Evolutionary conservation across 2,888 invertebrate species (phyloP), one percentile per base, ranked within the genome.

Genomic region (Drosophila pullipes): DNA sequence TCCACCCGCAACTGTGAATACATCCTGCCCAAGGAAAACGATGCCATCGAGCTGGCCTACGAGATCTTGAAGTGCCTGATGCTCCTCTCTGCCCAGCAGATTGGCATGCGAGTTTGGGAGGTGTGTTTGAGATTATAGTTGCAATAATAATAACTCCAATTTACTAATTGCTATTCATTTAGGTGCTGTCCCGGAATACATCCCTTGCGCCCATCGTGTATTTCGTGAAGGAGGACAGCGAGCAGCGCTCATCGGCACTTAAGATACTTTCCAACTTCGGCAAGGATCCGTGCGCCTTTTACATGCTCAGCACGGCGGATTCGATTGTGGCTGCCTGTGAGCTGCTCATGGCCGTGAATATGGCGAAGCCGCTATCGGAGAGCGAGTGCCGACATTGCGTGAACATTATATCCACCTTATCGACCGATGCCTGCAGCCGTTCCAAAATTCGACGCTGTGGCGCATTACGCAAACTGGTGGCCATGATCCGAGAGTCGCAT

Each of bases 381-480:
- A 89, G 91, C 28, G 94, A 94, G 69, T 82, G 81, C 41, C 83
- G 92, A 7, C 89, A 93, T 73, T 93, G 93, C 65, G 91, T 94
- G 13, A 92, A 91, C 57, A 91, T 93, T 4, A 92, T 94, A 59
- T 92, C 91, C 33, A 89, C 92, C n/a, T 67, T 93, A 22, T 92
- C 93, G 0, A 89, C 90, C 0, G 93, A 93, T 81, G 92, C 93
- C 1, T 93, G 93, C 61, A 93, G 93, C 74, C 91, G 94, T 3
- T 92, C 93, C 2, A 94, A 94, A 78, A 93, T 94, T 39, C 86
- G 93, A 3, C 88, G 92, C 0, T 93, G 92, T 37, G 93, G 93
- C 6, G 93, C 92, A 0, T 79, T 94, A 57, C 90, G 91, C 0
- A 92, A 91, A 69, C 77, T 94, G 5, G 88, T 94, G 30, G 88